Evolutionary conservation across 2,888 invertebrate species (phyloP).

Genomic region (Nomada hirtipes): DNA sequence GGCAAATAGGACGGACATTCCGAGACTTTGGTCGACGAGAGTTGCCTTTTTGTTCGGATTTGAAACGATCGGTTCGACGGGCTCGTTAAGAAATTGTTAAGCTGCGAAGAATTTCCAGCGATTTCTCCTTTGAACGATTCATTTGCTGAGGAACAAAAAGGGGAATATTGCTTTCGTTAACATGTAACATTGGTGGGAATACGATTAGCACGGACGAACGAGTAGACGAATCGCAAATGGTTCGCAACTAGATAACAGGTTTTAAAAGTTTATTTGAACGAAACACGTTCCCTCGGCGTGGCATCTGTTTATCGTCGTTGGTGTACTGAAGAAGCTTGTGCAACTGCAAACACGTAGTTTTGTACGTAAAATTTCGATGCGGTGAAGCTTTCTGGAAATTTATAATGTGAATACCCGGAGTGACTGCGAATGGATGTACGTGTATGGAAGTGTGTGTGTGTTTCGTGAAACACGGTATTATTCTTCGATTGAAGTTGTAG

Average conservation of each 20-base stretch:
- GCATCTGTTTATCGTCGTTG: neutral
- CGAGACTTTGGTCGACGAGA: neutral
- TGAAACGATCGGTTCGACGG: constrained; percentile 32
- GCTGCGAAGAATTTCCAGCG: neutral
- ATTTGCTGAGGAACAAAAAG: neutral
- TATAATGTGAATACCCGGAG: too few species aligned
- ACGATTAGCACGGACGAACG: neutral
- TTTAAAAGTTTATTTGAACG: neutral
- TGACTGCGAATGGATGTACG: too few species aligned
- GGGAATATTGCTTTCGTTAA: too few species aligned
- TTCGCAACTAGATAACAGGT: neutral
- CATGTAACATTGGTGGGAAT: neutral
- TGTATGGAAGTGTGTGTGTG: too few species aligned
- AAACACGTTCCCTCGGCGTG: too few species aligned
- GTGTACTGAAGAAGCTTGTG: too few species aligned
- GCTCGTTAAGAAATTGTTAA: neutral
- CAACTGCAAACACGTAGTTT: neutral
- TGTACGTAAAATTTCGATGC: too few species aligned
- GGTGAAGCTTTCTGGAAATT: too few species aligned
- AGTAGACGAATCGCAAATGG: neutral
- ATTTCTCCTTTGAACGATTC: neutral
- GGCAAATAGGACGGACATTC: neutral
- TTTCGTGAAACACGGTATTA: too few species aligned
- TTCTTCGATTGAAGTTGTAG: too few species aligned
- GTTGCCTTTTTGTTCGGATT: constrained; percentile 17